Base-by-base conservation (phyloP, 2,113 vertebrate species). In the Hemicordylus capensis region DNA sequence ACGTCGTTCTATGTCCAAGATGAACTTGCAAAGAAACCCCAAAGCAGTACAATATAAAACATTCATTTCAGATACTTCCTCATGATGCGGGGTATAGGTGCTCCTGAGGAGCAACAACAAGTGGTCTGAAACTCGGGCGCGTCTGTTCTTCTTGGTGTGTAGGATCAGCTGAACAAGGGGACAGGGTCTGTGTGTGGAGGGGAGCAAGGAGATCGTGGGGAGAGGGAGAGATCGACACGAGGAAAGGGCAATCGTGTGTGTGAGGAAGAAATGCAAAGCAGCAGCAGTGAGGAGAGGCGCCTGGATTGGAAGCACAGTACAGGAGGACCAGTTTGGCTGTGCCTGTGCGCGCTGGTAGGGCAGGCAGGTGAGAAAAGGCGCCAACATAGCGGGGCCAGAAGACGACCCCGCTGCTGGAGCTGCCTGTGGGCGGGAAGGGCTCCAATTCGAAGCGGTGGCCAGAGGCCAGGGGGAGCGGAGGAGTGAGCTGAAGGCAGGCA, bases 361-460 rank as follows among this genome's bases (percentile, higher is more conserved):
- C 56, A 26, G 37, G 76, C 77, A 59, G 67, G 85, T 76, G 77
- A 82, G 42, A 56, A 59, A 61, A 72, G 46, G 77, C 75, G 74
- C 75, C 48, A 54, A 74, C 28, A 6, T 3, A 22, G 66, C 42
- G 22, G 81, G 42, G 34, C 9, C 26, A 64, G n/a, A 2, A 20
- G 39, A 19, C 22, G 58, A 2, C 4, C 22, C 17, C 34, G 14
- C 26, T 56, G 12, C 46, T 34, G 14, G 19, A 58, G 28, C 37
- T 31, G 34, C 51, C 31, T 15, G 31, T 34, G 22, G 59, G 31
- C 48, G 75, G 75, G 54, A 58, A 58, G 74, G 22, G n/a, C 4
- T 56, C 6, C 17, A 54, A 11, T 10, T 34, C 31, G 46, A n/a
- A 22, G 39, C 70, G 39, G 20, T 59, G 64, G 64, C 28, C 63